A percentile compares a stretch with the other conserved stretches of the same genome.
Evolutionary conservation across 2,113 vertebrate genomes (phyloP).

Genomic region (Microcebus ravelobensis): DNA sequence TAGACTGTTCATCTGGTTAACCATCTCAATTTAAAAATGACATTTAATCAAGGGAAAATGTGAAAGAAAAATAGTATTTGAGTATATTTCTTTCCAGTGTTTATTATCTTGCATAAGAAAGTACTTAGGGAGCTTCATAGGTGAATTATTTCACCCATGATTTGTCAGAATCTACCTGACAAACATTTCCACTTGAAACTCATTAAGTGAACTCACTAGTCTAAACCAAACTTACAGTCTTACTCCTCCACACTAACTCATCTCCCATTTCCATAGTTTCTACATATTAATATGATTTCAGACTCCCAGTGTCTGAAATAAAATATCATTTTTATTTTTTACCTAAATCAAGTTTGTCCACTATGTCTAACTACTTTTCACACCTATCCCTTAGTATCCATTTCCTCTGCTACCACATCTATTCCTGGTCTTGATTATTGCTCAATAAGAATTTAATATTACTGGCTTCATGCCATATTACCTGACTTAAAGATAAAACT

Average conservation of each 20-base stretch:
- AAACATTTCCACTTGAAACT: neutral
- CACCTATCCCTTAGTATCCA: neutral
- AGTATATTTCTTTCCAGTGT: neutral
- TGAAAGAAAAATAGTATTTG: conserved; percentile 44
- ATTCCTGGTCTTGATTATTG: neutral
- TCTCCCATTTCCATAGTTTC: neutral
- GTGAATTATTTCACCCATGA: neutral
- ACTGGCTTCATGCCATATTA: neutral
- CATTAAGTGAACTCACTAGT: neutral
- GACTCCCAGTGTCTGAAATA: neutral
- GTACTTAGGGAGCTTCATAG: neutral
- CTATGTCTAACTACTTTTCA: neutral
- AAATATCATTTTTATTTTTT: neutral
- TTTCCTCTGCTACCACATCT: neutral
- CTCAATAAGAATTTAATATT: neutral
- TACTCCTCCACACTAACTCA: neutral
- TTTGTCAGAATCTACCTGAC: neutral
- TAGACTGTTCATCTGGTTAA: conserved; percentile 41
- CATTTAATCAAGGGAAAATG: conserved; percentile 68
- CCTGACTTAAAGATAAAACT: neutral
- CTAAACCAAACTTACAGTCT: neutral
- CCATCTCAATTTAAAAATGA: conserved; percentile 58
- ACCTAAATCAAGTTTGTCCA: neutral
- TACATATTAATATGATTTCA: neutral
- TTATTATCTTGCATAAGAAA: conserved; percentile 33